Conservation (phyloP, 2,113 vertebrate species). For the Ginglymostoma cirratum region DNA sequence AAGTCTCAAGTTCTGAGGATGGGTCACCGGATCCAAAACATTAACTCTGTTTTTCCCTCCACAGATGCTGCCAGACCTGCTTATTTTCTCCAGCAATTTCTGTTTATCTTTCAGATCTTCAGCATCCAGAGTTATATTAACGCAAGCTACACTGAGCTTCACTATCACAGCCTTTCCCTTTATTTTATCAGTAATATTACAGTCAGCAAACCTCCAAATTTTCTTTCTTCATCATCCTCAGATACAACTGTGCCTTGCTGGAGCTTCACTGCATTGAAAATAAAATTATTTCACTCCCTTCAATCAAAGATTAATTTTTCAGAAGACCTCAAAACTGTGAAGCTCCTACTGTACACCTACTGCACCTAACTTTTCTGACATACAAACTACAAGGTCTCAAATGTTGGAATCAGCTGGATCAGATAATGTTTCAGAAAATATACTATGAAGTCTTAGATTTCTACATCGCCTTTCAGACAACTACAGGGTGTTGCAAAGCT, state of each 20-base stretch:
- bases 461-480: too few relatives aligned
- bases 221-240: background rate
- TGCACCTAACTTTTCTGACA: background rate
- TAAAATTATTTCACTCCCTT: background rate
- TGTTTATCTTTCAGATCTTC: too few relatives aligned
- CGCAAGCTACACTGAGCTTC: background rate
- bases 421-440: too few relatives aligned
- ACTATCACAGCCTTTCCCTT: background rate
- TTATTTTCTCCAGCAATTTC: too few relatives aligned
- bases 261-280: background rate
- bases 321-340: background rate
- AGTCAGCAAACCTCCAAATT: background rate
- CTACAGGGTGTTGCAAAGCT: too few relatives aligned
- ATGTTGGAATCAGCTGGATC: background rate
- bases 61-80: too few relatives aligned
- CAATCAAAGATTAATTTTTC: background rate
- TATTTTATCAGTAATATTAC: background rate
- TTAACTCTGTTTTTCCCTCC: too few relatives aligned
- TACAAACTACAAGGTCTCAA: background rate
- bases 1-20: too few relatives aligned
- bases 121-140: too few relatives aligned
- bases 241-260: background rate
- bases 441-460: too few relatives aligned
- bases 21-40: too few relatives aligned
- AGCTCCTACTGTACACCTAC: background rate